Evolutionary conservation across 2,797 vertebrate genomes (phyloP), one percentile per base, ranked within the genome.

Genomic region (Acridotheres tristis): DNA sequence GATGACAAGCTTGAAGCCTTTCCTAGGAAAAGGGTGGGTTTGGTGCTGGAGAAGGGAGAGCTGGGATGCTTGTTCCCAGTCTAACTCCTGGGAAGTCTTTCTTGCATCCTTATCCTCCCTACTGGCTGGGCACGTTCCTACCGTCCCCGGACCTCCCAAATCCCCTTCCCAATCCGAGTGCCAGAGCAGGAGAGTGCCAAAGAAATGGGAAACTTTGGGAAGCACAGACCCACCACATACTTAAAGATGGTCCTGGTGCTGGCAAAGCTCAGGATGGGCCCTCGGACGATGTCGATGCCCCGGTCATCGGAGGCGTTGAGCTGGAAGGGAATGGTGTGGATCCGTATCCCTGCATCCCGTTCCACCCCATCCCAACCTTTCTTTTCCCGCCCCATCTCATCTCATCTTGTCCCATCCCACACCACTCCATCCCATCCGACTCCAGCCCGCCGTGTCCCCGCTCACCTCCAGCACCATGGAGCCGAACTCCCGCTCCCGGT

Each of bases 161-260:
- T 38, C 25, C 36, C 18, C 25, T 10, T 53, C 38, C 29, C 67
- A 22, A 20, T 9, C 53, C 3, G 4, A 43, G 32, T 0, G 1
- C 30, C 0, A 1, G 32, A 30, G 22, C 34, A 32, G 21, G 13
- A 57, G 12, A 2, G 4, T 30, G 15, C 32, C 8, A 7, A 42
- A 53, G 32, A 50, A 21, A 40, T 0, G 3, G 25, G 45, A 36
- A 57, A 8, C 32, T 68, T 58, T 11, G 45, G 69, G 40, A 47
- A 77, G 15, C 7, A 5, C 38, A 29, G 43, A 36, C 20, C 61
- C 13, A 10, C 11, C 36, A 88, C 98, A 97, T 97, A 99, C 99
- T 99, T 99, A 97, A 99, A 99, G 97, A 99, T 99, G 80, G 99
- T 99, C 93, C 99, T 98, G 63, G 99, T 99, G 98, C 99, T 99